Evolutionary conservation across 2,888 invertebrate species (phyloP).

Genomic region (Cybosia mesomella): DNA sequence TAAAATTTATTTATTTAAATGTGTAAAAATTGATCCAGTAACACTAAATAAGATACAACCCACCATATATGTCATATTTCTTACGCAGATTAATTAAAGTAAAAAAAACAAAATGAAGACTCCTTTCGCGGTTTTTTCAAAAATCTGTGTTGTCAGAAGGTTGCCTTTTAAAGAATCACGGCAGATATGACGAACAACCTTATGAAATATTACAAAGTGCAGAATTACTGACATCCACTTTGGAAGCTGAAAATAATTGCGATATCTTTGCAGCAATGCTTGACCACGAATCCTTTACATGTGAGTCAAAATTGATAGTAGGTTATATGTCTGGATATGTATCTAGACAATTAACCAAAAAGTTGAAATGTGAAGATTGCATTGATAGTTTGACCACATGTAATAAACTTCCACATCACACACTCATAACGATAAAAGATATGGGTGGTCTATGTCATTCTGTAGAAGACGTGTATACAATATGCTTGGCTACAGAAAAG

Average conservation of each 20-base stretch:
- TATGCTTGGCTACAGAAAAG: neutral
- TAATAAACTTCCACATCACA: neutral
- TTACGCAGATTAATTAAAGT: too few species aligned
- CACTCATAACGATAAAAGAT: constrained; percentile 8
- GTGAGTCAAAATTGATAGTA: neutral
- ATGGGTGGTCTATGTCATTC: constrained; percentile 8
- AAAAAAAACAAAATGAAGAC: too few species aligned
- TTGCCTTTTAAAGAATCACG: too few species aligned
- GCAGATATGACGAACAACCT: constrained; percentile 21
- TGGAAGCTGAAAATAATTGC: constrained; percentile 32
- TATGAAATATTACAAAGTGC: constrained; percentile 26
- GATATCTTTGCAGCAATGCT: constrained; percentile 27
- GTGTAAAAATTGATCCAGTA: too few species aligned
- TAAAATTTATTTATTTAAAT: too few species aligned
- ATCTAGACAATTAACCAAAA: too few species aligned
- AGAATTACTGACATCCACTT: constrained; percentile 14
- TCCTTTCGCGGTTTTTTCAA: too few species aligned
- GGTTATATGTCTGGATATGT: constrained; percentile 14
- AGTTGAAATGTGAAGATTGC: too few species aligned
- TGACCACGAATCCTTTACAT: constrained; percentile 12
- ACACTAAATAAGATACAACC: too few species aligned
- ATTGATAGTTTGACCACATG: constrained; percentile 1
- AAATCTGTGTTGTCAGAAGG: too few species aligned
- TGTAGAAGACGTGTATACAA: neutral
- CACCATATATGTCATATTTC: too few species aligned